A percentile compares a stretch with the other conserved stretches of the same genome.
Conservation (phyloP, 1,140 invertebrate species). For the Belonocnema kinseyi region DNA sequence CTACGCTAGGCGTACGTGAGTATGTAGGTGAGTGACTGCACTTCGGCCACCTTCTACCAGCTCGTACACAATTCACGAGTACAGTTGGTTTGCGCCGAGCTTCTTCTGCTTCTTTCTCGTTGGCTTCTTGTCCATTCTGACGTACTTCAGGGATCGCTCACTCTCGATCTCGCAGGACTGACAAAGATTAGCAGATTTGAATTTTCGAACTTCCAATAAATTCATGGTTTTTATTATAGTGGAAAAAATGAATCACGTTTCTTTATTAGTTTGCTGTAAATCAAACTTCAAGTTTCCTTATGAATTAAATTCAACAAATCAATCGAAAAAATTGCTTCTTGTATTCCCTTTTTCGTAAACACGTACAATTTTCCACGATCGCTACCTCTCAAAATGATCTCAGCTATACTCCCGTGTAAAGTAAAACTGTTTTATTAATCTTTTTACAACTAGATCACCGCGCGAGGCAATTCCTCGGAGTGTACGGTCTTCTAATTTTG, state of each 20-base stretch:
- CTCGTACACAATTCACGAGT: not conserved
- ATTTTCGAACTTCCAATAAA: not conserved
- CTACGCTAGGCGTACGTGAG: conserved; percentile 11
- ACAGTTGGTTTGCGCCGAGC: conserved; percentile 14
- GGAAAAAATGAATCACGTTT: no score
- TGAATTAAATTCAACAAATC: no score
- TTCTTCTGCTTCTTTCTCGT: conserved; percentile 28
- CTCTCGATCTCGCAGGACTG: conserved; percentile 54
- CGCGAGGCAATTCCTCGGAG: conserved; percentile 9
- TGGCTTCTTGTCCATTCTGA: conserved; percentile 18
- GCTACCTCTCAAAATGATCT: conserved; percentile 18
- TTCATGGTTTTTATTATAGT: not conserved
- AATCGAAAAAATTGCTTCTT: not conserved
- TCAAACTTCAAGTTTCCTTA: no score
- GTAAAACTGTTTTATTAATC: conserved; percentile 21
- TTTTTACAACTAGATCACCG: conserved; percentile 16
- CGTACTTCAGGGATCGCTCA: not conserved
- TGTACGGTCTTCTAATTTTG: conserved; percentile 24
- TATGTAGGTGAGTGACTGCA: conserved; percentile 50
- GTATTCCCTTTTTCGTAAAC: not conserved
- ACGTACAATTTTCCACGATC: not conserved
- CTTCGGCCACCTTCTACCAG: conserved; percentile 10
- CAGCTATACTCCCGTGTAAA: conserved; percentile 35
- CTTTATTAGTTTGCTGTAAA: no score
- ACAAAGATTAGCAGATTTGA: conserved; percentile 1